Percentiles rank a stretch among this genome's conserved stretches.
Conservation (phyloP, 2,797 vertebrate species). For the Pseudomugil tenellus region DNA sequence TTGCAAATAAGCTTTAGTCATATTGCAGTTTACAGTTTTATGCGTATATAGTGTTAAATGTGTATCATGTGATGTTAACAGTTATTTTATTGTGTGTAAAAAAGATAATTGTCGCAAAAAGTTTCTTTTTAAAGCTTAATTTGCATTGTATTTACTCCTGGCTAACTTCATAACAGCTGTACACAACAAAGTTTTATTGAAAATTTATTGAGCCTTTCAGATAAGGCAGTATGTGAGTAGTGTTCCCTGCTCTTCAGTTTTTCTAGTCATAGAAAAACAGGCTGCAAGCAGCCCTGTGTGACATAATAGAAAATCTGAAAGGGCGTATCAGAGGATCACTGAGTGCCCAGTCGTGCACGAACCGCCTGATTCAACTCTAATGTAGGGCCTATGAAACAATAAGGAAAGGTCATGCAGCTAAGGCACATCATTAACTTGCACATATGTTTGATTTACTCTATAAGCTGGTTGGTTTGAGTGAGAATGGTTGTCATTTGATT, state of each 20-base stretch:
- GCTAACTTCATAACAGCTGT: neutral
- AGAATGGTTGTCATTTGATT: neutral
- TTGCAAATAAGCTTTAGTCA: constrained; percentile 22
- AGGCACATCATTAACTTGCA: neutral
- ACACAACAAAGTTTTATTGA: neutral
- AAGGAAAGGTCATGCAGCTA: constrained; percentile 11
- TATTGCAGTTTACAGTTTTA: constrained; percentile 9
- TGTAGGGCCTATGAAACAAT: constrained; percentile 16
- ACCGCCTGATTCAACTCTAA: constrained; percentile 1
- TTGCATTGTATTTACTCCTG: neutral
- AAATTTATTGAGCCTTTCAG: neutral
- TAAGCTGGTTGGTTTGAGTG: neutral
- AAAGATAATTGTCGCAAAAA: neutral
- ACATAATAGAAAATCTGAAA: constrained; percentile 12
- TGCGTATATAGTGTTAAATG: constrained; percentile 18
- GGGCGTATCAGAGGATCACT: constrained; percentile 18
- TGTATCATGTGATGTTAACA: constrained; percentile 16
- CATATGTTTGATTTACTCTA: neutral
- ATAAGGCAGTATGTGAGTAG: neutral
- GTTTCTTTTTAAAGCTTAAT: neutral
- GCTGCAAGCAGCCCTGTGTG: neutral
- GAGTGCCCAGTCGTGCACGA: constrained; percentile 2
- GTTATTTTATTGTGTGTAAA: constrained; percentile 16
- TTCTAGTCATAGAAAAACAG: constrained; percentile 8
- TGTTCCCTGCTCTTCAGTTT: neutral